Evolutionary conservation across 1,140 invertebrate genomes (phyloP).

Genomic region (Notospermus geniculatus): DNA sequence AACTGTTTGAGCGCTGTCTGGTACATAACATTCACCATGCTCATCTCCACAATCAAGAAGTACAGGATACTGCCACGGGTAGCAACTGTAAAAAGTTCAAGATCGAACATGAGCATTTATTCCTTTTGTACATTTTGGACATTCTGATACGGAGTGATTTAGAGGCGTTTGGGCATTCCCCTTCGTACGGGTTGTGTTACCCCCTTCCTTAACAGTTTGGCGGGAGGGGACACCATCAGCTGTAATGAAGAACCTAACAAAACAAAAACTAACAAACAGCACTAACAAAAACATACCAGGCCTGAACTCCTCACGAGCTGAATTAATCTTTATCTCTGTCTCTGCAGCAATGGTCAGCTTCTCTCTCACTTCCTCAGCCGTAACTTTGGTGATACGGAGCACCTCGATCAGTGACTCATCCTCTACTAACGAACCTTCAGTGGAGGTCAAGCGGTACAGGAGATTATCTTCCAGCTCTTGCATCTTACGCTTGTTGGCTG

Average conservation of each 20-base stretch:
- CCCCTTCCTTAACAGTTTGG: too few species aligned
- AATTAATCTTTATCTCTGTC: conserved; percentile 91
- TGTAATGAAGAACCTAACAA: too few species aligned
- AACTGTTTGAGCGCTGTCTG: conserved; percentile 96
- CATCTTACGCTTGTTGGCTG: conserved; percentile 93
- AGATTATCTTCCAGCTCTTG: conserved; percentile 93
- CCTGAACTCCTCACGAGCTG: conserved; percentile 91
- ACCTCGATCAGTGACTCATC: conserved; percentile 93
- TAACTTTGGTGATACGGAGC: conserved; percentile 86
- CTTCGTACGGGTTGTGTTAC: too few species aligned
- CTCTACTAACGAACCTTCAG: conserved; percentile 89
- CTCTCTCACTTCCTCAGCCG: conserved; percentile 91
- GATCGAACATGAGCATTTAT: conserved; percentile 25
- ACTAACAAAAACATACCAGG: conserved; percentile 57
- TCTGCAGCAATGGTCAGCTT: conserved; percentile 87
- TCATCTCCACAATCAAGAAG: conserved; percentile 96
- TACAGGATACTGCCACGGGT: conserved; percentile 90
- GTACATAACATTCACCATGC: conserved; percentile 94
- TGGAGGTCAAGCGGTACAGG: conserved; percentile 83
- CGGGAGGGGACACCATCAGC: too few species aligned
- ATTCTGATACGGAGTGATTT: too few species aligned
- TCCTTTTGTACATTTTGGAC: too few species aligned
- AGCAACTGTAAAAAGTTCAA: conserved; percentile 64
- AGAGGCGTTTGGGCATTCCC: too few species aligned
- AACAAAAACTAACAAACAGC: not conserved